Conservation (phyloP, 2,797 vertebrate species). For the Meda fulgida region DNA sequence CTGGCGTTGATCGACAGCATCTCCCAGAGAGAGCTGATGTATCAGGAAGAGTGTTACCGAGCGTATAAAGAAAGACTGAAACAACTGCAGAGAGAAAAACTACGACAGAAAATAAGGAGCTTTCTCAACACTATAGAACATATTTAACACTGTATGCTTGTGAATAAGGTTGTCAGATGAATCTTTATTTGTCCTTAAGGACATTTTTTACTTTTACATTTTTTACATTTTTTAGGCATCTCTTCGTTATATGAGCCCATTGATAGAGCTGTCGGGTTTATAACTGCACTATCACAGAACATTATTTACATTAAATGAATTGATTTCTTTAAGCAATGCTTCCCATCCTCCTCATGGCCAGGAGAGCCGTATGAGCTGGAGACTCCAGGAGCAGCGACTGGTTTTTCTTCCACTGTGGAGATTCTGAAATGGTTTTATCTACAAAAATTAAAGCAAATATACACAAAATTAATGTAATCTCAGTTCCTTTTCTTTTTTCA, state of each 20-base stretch:
- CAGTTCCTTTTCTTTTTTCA: not conserved
- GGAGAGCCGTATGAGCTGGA: conserved; percentile 75
- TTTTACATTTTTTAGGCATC: too few relatives aligned
- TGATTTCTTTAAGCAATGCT: conserved; percentile 60
- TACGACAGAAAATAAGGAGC: conserved; percentile 70
- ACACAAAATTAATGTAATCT: not conserved
- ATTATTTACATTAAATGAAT: not conserved
- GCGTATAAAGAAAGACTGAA: conserved; percentile 68
- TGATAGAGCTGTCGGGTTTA: not conserved
- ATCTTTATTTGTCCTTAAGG: too few relatives aligned
- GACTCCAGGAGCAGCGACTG: conserved; percentile 68
- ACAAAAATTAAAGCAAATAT: conserved; percentile 38
- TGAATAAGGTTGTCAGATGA: not conserved
- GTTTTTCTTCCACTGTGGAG: conserved; percentile 72
- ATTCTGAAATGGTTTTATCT: conserved; percentile 68
- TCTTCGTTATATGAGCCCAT: not conserved
- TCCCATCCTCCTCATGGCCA: conserved; percentile 64
- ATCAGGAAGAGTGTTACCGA: conserved; percentile 59
- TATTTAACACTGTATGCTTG: not conserved
- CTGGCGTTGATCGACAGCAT: conserved; percentile 80
- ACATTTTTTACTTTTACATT: too few relatives aligned
- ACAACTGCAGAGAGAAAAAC: conserved; percentile 66
- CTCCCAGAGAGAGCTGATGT: conserved; percentile 73
- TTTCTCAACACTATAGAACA: conserved; percentile 72
- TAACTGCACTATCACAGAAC: not conserved